Conservation (phyloP, 2,888 invertebrate species). For the Cosmia trapezina region DNA sequence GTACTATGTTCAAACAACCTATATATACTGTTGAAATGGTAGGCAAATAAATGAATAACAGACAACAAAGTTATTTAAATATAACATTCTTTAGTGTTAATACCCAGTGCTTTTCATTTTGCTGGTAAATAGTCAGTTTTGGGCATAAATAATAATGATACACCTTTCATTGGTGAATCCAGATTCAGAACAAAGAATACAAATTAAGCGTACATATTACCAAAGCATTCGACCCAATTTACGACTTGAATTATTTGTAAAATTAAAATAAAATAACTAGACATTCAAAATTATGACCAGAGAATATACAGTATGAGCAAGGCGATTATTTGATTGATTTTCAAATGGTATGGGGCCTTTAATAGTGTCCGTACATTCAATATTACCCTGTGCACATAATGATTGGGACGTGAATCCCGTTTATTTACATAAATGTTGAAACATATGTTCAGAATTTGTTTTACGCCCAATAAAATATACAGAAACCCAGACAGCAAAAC, state of each 20-base stretch:
- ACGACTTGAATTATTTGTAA: not conserved
- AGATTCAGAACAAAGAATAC: conserved; percentile 7
- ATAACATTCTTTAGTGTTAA: not conserved
- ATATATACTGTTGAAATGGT: not conserved
- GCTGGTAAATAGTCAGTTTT: conserved; percentile 15
- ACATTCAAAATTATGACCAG: not conserved
- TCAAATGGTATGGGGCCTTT: not conserved
- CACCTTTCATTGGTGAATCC: not conserved
- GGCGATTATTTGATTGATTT: not conserved
- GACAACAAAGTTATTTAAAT: not conserved
- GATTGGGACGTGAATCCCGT: not conserved
- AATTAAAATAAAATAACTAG: not conserved
- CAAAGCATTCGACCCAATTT: not conserved
- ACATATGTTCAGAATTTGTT: not conserved
- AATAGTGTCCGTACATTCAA: not conserved
- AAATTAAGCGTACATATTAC: not conserved
- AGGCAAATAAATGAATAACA: not conserved
- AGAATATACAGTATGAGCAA: conserved; percentile 4
- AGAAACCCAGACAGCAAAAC: not conserved
- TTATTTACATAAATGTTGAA: not conserved
- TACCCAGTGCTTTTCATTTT: conserved; percentile 21
- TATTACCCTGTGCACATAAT: not conserved
- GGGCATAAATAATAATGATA: not conserved
- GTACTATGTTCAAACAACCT: not conserved
- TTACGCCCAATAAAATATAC: not conserved